Percentiles rank a stretch among this genome's conserved stretches.
Evolutionary conservation across 1,140 invertebrate species (phyloP).

Genomic region (Amyelois transitella): DNA sequence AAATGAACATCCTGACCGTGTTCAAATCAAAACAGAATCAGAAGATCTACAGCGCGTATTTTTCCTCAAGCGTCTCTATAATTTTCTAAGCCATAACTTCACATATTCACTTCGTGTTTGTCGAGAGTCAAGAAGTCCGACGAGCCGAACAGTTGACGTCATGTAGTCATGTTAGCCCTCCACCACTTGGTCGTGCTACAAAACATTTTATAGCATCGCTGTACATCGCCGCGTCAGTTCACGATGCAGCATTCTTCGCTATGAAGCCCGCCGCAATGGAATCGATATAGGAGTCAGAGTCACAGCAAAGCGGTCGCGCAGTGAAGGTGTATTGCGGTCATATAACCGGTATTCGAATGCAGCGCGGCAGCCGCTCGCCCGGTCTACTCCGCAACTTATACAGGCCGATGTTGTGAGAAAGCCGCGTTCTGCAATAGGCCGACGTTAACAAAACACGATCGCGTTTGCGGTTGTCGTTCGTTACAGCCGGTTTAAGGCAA

Average conservation of each 20-base stretch:
- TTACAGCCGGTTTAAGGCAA: constrained; percentile 28
- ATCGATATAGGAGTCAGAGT: constrained; percentile 4
- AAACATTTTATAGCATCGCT: constrained; percentile 6
- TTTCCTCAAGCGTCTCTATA: constrained; percentile 41
- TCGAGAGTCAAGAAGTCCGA: constrained; percentile 63
- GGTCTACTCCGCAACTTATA: constrained; percentile 29
- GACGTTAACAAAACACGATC: constrained; percentile 62
- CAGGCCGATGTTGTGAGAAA: constrained; percentile 65
- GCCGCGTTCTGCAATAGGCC: constrained; percentile 57
- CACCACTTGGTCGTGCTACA: constrained; percentile 31
- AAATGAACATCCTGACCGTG: neutral
- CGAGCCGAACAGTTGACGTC: constrained; percentile 69
- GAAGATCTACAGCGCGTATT: constrained; percentile 11
- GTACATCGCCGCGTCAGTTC: constrained; percentile 26
- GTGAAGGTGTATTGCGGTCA: constrained; percentile 65
- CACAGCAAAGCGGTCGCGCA: constrained; percentile 15
- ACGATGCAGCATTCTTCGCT: neutral
- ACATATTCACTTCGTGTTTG: constrained; percentile 56
- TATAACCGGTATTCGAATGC: constrained; percentile 69
- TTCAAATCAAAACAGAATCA: neutral
- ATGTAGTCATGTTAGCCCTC: constrained; percentile 57
- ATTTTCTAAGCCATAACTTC: constrained; percentile 58
- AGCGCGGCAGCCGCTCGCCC: constrained; percentile 47
- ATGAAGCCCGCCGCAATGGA: constrained; percentile 14
- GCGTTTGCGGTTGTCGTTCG: constrained; percentile 41